phyloP scores from a whole-genome alignment of 2,113 vertebrate species.

The Otis tarda region DNA sequence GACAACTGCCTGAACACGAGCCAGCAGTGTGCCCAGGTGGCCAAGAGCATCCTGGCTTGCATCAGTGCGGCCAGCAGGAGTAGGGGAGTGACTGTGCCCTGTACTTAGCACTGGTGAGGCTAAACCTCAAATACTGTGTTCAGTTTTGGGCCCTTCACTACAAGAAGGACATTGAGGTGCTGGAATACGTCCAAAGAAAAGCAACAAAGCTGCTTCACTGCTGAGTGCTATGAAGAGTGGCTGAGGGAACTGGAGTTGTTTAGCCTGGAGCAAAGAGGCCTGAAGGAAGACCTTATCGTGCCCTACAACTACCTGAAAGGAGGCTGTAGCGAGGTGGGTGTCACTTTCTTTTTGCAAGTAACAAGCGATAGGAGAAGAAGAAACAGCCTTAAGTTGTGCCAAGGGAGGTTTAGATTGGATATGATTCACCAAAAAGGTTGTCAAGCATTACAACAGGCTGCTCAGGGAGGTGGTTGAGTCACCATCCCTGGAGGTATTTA shows the following conservation, averaged over 20 bases:
- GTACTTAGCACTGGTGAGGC: neutral
- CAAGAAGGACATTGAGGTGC: no score
- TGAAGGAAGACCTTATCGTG: neutral
- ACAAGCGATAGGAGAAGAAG: fast-evolving
- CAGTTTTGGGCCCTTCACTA: neutral
- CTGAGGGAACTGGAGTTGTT: neutral
- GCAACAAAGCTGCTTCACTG: neutral
- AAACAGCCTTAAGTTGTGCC: neutral
- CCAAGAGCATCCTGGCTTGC: neutral
- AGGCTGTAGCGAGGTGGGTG: neutral
- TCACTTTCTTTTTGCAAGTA: neutral
- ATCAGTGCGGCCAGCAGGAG: neutral
- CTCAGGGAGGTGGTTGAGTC: neutral
- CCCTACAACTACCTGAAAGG: neutral
- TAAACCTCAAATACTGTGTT: neutral
- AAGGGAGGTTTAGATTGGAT: neutral
- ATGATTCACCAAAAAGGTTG: neutral
- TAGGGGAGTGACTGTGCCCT: neutral
- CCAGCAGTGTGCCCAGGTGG: neutral
- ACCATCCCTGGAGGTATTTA: no score
- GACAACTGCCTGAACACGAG: neutral
- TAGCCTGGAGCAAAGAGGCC: neutral
- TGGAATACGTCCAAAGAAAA: neutral
- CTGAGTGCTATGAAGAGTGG: neutral
- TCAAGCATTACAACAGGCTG: neutral